Percentiles rank a stretch among this genome's conserved stretches.
Conservation (phyloP, 2,888 invertebrate species). For the Lasioglossum marginatum region DNA sequence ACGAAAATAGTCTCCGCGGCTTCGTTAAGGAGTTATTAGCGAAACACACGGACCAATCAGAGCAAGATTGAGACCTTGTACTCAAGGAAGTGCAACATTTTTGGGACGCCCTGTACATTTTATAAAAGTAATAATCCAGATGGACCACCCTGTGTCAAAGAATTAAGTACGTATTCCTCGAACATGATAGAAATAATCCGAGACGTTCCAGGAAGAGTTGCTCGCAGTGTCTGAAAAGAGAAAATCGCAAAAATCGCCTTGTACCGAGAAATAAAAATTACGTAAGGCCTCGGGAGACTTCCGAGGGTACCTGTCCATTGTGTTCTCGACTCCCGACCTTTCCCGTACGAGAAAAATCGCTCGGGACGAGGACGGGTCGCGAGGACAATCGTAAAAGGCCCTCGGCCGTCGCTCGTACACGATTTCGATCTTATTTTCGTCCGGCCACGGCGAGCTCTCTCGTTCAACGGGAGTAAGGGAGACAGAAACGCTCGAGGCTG, state of each 20-base stretch:
- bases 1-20: no score
- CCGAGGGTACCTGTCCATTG: constrained; percentile 28
- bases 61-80: no score
- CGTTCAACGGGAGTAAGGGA: neutral
- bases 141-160: neutral
- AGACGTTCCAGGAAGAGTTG: no score
- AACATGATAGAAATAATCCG: no score
- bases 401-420: constrained; percentile 29
- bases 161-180: neutral
- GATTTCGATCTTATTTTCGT: constrained; percentile 47
- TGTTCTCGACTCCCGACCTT: constrained; percentile 43
- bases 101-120: no score
- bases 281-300: constrained; percentile 26
- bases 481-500: constrained; percentile 29
- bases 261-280: constrained; percentile 42
- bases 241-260: constrained; percentile 5
- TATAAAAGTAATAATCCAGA: no score
- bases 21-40: no score
- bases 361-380: constrained; percentile 22
- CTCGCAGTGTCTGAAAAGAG: neutral
- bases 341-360: constrained; percentile 37
- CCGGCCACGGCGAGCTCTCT: neutral
- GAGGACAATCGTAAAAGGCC: constrained; percentile 41
- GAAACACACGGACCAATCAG: no score
- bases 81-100: no score